Evolutionary conservation across 1,140 invertebrate genomes (phyloP), one percentile per base, ranked within the genome.

Genomic region (Dendroctonus ponderosae): DNA sequence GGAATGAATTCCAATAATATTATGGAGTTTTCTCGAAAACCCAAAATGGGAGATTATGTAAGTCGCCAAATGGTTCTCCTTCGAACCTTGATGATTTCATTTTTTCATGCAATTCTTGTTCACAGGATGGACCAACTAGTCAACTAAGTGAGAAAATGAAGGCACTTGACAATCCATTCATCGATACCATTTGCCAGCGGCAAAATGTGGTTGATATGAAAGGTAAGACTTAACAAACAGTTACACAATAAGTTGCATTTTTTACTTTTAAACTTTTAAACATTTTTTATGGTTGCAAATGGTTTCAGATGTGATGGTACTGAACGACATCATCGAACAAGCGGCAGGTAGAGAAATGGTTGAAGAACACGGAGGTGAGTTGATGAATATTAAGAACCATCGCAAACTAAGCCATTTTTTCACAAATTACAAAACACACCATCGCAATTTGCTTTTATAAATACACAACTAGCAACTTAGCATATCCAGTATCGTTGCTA

Each of bases 291-390:
- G 53, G 9, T 39, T 12, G 15, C n/a, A 26, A 26, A 42, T 63
- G 26, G 2, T 60, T 70, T 14, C 81, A 98, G 96, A 98, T 86
- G 94, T 98, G 54, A 95, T 97, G 93, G 94, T 97, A 66, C 82
- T 98, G 71, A 97, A 96, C 80, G 94, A 98, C 79, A 96, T 98
- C 70, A 94, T 98, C 71, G 95, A 97, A 79, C 94, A 97, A 84
- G 95, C 94, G 40, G 92, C 91, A 68, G 91, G 91, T 69, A 84
- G 90, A 75, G 89, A 89, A 73, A 94, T 92, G 81, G 85, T 87
- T 78, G 86, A 87, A 48, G 92, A 95, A 70, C 85, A 90, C 81
- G 91, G 90, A 88, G 92, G 93, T 95, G 90, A 87, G 84, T 82
- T 62, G 37, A 50, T 3, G 26, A 26, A 26, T 26, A 14, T 37